A percentile compares a stretch with the other conserved stretches of the same genome.
phyloP scores from a whole-genome alignment of 2,888 invertebrate genomes.

The Artemia sp. region DNA sequence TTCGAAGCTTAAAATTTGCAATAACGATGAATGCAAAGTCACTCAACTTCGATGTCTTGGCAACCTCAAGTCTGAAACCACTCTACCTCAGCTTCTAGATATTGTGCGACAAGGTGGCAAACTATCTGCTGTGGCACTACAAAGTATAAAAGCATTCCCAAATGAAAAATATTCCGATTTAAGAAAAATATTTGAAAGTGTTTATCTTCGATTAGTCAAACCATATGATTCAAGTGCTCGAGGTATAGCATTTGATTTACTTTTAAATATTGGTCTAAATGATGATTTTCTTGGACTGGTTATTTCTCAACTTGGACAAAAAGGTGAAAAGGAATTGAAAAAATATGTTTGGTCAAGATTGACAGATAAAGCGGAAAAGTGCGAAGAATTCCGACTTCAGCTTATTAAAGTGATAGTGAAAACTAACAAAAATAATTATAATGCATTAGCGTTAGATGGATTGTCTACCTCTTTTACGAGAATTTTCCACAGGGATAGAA shows the following conservation, averaged over 20 bases:
- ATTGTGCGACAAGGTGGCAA: slow-evolving; percentile 38
- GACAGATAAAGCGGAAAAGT: slow-evolving; percentile 26
- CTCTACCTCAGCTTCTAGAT: slow-evolving; percentile 43
- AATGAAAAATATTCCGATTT: slow-evolving; percentile 28
- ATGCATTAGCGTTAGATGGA: slow-evolving; percentile 48
- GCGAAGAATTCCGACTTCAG: slow-evolving; percentile 24
- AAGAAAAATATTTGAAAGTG: slow-evolving; percentile 27
- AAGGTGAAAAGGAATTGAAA: slow-evolving; percentile 27
- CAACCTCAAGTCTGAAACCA: slow-evolving; percentile 45
- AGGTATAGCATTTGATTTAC: slow-evolving; percentile 49
- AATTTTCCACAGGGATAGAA: slow-evolving; percentile 40
- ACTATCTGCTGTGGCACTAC: slow-evolving; percentile 47
- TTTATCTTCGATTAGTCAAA: slow-evolving; percentile 32
- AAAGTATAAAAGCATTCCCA: slow-evolving; percentile 43
- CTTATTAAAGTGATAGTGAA: slow-evolving; percentile 27
- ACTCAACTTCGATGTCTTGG: slow-evolving; percentile 48
- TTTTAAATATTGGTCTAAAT: slow-evolving; percentile 43
- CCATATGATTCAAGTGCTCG: slow-evolving; percentile 51
- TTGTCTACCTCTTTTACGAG: slow-evolving; percentile 54
- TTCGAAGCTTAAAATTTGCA: slow-evolving; percentile 37
- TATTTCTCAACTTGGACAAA: slow-evolving; percentile 30
- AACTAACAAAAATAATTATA: slow-evolving; percentile 46
- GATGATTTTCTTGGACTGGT: slow-evolving; percentile 44
- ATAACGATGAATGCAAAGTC: slow-evolving; percentile 40
- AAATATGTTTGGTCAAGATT: slow-evolving; percentile 28